phyloP scores from a whole-genome alignment of 2,888 invertebrate genomes.

The Phortica okadai region DNA sequence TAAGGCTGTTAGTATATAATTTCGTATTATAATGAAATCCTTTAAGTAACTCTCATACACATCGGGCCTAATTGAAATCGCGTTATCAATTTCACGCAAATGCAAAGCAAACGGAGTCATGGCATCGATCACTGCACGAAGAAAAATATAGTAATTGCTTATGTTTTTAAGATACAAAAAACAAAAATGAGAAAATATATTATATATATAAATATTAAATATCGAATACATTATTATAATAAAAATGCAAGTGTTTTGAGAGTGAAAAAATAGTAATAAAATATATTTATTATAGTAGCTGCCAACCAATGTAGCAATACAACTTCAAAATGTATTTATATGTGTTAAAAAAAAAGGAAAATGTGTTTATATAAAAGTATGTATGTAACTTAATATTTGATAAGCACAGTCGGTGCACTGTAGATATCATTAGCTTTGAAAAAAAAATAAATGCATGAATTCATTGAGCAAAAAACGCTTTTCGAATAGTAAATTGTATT shows the following conservation, averaged over 20 bases:
- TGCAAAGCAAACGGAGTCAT: slow-evolving; percentile 1
- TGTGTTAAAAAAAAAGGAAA: too few species aligned
- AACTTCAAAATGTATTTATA: too few species aligned
- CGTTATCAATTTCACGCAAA: background rate
- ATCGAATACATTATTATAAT: background rate
- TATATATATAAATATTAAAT: background rate
- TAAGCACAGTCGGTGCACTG: too few species aligned
- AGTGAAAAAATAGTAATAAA: background rate
- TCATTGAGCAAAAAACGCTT: background rate
- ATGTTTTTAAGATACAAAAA: background rate
- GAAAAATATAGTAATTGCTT: background rate
- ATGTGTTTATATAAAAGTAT: too few species aligned
- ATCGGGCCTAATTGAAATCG: background rate
- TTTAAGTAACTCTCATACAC: background rate
- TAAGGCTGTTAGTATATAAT: background rate
- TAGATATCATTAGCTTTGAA: too few species aligned
- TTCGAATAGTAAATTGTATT: background rate
- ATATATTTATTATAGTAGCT: too few species aligned
- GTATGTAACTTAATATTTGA: too few species aligned
- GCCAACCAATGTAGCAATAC: too few species aligned
- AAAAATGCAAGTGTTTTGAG: background rate
- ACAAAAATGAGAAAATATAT: background rate
- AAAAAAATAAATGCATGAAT: background rate
- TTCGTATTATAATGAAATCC: background rate
- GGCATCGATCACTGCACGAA: background rate